Conservation (phyloP, 2,888 invertebrate genomes). For the Amphipyra berbera region DNA sequence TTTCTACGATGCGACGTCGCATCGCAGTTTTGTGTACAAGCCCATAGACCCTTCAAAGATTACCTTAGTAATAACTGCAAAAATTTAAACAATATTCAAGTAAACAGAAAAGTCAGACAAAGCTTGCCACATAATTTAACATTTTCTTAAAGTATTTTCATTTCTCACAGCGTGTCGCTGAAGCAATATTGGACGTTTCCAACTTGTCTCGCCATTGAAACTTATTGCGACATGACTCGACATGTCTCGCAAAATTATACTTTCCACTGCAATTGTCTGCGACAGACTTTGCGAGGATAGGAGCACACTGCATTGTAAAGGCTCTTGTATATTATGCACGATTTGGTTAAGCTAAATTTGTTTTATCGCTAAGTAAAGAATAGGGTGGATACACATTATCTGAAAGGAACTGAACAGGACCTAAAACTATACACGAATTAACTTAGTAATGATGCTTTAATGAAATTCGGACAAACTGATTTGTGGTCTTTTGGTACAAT, state of each 20-base stretch:
- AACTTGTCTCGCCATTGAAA: constrained; percentile 45
- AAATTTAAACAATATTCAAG: not conserved
- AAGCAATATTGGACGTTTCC: constrained; percentile 52
- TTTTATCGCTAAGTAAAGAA: too few relatives aligned
- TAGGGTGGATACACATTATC: too few relatives aligned
- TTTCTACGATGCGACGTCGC: too few relatives aligned
- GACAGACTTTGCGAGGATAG: constrained; percentile 19
- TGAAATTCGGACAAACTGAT: too few relatives aligned
- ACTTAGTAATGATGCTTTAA: too few relatives aligned
- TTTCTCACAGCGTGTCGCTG: constrained; percentile 33
- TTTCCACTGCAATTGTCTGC: constrained; percentile 49
- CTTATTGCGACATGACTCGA: constrained; percentile 52
- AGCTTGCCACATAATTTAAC: constrained; percentile 1
- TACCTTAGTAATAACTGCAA: too few relatives aligned
- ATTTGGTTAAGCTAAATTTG: not conserved
- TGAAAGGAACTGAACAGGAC: too few relatives aligned
- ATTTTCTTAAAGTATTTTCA: constrained; percentile 42
- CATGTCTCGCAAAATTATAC: constrained; percentile 50
- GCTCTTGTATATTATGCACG: not conserved
- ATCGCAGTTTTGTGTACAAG: too few relatives aligned
- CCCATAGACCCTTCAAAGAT: too few relatives aligned
- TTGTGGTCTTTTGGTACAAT: too few relatives aligned
- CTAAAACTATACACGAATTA: too few relatives aligned
- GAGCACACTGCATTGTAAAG: not conserved
- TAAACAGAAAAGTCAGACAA: not conserved